These are phyloP conservation scores for Drosophila buzzatii DNA, from an alignment of 2,888 invertebrate species.

Conservation along the genomic window DNA sequence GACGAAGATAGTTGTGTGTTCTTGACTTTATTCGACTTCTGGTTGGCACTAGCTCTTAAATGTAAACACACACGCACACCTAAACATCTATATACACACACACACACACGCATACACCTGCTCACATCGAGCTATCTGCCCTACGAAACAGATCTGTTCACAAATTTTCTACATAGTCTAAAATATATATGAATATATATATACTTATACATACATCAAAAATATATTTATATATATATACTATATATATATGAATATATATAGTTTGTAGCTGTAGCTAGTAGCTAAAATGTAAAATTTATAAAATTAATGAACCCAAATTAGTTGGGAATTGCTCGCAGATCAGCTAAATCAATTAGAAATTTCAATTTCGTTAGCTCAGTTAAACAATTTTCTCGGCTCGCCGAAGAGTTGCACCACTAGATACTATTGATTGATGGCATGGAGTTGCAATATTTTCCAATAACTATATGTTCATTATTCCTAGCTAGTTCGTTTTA, in stretches of 20 bases:
- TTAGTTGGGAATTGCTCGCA: slow-evolving; percentile 43
- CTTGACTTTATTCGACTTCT: background rate
- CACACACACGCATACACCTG: slow-evolving; percentile 5
- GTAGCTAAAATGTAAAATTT: slow-evolving; percentile 29
- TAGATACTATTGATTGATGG: slow-evolving; percentile 12
- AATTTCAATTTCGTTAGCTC: slow-evolving; percentile 8
- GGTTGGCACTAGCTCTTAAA: slow-evolving; percentile 11
- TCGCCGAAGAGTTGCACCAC: slow-evolving; percentile 26
- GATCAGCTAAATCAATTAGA: background rate
- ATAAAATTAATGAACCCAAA: slow-evolving; percentile 26
- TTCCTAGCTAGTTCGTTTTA: slow-evolving; percentile 3
- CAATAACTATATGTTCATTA: background rate
- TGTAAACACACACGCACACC: background rate
- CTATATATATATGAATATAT: slow-evolving; percentile 12
- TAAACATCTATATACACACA: background rate
- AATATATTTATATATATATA: slow-evolving; percentile 3
- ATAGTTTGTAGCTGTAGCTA: slow-evolving; percentile 45
- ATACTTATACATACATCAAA: background rate
- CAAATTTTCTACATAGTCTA: slow-evolving; percentile 22
- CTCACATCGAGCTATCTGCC: slow-evolving; percentile 35
- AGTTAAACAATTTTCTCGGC: slow-evolving; percentile 27
- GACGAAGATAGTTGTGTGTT: background rate
- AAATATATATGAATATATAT: slow-evolving; percentile 13
- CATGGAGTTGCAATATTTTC: slow-evolving; percentile 21
- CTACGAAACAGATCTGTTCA: slow-evolving; percentile 41